Base-by-base conservation (phyloP, 2,113 vertebrate species). In the Neolamprologus caudopunctatus region DNA sequence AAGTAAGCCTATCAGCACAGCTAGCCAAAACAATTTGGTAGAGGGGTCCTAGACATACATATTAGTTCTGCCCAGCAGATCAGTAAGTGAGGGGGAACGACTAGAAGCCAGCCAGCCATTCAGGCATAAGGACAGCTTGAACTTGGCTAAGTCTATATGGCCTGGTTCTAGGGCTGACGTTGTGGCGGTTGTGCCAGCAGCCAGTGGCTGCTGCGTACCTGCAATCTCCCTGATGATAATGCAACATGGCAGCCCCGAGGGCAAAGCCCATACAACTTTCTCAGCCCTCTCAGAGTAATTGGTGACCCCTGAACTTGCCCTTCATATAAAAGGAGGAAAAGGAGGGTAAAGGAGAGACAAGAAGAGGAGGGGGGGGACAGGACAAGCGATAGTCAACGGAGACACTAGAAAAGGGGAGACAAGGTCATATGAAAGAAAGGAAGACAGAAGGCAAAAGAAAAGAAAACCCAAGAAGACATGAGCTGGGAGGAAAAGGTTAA, bases 251-350 rank as follows among this genome's bases (percentile, higher is more conserved):
- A 98, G 96, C 96, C 93, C 91, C 88, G 88, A 95, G 96, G 97
- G 96, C 95, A 96, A 94, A 93, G 94, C 96, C 95, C 95, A 95
- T 82, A 93, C 95, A 97, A 96, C 96, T 97, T 97, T 97, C 96
- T 97, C 97, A 97, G 97, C 93, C 96, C 96, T 97, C 95, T 95
- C 96, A 83, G 94, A 96, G 97, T 97, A 98, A 98, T 97, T 98
- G 97, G 97, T 97, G 96, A 97, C 97, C 97, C 96, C 87, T 96
- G 97, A 97, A 97, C 97, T 96, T 93, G 90, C 89, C 50, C 88
- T 92, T 97, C 96, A 92, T 96, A 95, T 95, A 94, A 94, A 94
- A 73, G 91, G 95, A 86, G 94, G 87, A 91, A 95, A 83, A 71
- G 94, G 55, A 78, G 85, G 85, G 73, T 35, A 78, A 73, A 87